Percentiles rank a stretch among this genome's conserved stretches.
Conservation (phyloP, 1,140 invertebrate species). For the Rhopalosiphum maidis region DNA sequence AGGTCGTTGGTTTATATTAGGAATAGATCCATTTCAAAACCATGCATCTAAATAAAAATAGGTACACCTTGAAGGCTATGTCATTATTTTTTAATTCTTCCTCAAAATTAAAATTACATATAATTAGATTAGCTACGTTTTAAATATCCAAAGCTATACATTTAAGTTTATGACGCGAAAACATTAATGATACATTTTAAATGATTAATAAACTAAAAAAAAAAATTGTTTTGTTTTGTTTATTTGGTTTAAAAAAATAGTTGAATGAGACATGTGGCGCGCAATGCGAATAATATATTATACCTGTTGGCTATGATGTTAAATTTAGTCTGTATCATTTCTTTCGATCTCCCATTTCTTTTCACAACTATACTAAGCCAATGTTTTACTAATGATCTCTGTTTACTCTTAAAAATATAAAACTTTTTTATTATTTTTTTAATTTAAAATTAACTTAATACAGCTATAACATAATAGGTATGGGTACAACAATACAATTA, state of each 20-base stretch:
- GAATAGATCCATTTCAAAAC: neutral
- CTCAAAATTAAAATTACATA: neutral
- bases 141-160: neutral
- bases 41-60: neutral
- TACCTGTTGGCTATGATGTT: slow-evolving; percentile 6
- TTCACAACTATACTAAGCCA: neutral
- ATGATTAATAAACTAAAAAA: neutral
- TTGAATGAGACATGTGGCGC: neutral
- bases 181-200: neutral
- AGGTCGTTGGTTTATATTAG: neutral
- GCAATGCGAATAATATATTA: neutral
- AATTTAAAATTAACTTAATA: neutral
- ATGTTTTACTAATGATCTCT: neutral
- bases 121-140: neutral
- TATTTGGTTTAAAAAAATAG: neutral
- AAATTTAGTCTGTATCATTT: neutral
- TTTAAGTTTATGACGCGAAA: neutral
- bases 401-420: neutral
- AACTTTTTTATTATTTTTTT: neutral
- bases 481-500: neutral
- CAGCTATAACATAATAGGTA: neutral
- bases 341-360: neutral
- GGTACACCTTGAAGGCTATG: neutral
- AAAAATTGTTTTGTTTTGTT: neutral
- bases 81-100: neutral